Conservation (phyloP, 2,888 invertebrate genomes). For the Calameuta filiformis region DNA sequence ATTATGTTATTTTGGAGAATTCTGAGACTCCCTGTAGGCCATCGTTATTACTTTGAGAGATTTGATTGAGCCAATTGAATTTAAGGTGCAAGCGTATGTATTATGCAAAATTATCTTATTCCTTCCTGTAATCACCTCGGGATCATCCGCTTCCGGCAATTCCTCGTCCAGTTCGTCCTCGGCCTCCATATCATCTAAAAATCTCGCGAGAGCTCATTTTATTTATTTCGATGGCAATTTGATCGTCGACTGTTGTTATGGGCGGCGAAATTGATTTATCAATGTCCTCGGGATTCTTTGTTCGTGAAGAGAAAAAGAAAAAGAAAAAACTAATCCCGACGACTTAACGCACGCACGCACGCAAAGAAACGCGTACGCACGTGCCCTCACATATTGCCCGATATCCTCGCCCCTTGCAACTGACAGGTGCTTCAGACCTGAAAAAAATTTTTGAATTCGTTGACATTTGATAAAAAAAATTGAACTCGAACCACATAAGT, state of each 20-base stretch:
- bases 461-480: not conserved
- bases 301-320: not conserved
- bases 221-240: constrained; percentile 11
- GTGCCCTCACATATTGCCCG: not conserved
- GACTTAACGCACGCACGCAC: not conserved
- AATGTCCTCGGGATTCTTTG: not conserved
- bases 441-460: not conserved
- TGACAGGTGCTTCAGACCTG: not conserved
- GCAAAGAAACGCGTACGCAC: not conserved
- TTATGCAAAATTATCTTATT: not conserved
- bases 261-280: not conserved
- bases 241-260: not conserved
- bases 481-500: not conserved
- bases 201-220: constrained; percentile 22
- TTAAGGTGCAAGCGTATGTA: not conserved
- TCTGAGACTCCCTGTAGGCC: not conserved
- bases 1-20: not conserved
- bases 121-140: constrained; percentile 39
- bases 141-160: constrained; percentile 50
- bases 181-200: constrained; percentile 61
- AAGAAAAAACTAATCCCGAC: not conserved
- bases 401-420: not conserved
- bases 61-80: not conserved
- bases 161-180: constrained; percentile 62
- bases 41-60: not conserved